Evolutionary conservation across 2,797 vertebrate genomes (phyloP).

Genomic region (Phataginus tetradactyla): DNA sequence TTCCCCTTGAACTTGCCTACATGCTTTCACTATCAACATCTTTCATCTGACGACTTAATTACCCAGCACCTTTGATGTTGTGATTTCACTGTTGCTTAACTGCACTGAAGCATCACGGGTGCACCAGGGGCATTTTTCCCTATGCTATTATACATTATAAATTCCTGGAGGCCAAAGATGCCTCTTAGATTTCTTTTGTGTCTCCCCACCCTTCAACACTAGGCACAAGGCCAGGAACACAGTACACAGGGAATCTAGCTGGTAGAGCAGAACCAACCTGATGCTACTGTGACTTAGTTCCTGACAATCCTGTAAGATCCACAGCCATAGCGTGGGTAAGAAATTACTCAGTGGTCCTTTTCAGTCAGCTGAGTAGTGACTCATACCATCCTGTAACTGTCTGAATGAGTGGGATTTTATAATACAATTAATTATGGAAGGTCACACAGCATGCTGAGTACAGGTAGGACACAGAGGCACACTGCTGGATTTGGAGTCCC

Average conservation of each 20-base stretch:
- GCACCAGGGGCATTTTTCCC: constrained; percentile 18
- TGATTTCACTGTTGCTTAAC: constrained; percentile 51
- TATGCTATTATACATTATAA: neutral
- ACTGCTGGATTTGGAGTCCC: neutral
- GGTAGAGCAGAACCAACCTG: neutral
- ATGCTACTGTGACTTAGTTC: neutral
- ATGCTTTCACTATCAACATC: constrained; percentile 1
- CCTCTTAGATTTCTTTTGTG: neutral
- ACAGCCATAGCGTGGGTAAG: neutral
- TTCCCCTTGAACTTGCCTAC: constrained; percentile 48
- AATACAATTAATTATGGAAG: neutral
- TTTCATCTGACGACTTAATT: constrained; percentile 53
- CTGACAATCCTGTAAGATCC: neutral
- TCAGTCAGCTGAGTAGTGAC: neutral
- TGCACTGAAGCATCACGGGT: neutral
- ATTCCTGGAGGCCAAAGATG: neutral
- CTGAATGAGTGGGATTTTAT: neutral
- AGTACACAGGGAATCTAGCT: neutral
- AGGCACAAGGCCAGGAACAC: neutral
- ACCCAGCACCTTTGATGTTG: constrained; percentile 5
- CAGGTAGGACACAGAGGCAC: neutral
- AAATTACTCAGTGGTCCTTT: neutral
- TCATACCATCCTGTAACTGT: neutral
- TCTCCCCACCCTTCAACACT: neutral
- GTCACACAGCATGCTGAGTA: accelerated